Evolutionary conservation across 2,888 invertebrate species (phyloP), one percentile per base, ranked within the genome.

Genomic region (Caenorhabditis sp.): DNA sequence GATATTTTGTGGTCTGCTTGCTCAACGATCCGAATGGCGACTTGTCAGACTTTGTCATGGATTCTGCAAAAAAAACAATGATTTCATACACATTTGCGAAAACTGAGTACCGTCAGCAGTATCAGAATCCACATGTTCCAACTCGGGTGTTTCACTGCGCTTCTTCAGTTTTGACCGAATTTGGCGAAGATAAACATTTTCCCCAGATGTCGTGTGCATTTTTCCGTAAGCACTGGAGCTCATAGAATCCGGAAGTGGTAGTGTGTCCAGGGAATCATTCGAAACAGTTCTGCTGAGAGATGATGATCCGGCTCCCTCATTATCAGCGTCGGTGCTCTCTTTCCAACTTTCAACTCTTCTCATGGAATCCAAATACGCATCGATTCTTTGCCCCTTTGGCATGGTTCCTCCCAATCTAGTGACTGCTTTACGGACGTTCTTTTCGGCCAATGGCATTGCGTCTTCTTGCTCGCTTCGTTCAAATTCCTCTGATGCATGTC

Each of bases 371-470:
- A 98, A 93, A 93, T 96, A 98, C 6, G 97, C 98, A 35, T 97
- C 97, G 89, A 98, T 98, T 85, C 98, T 94, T 11, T 97, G 97
- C 60, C 96, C 97, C 93, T 98, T 98, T 0, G 98, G 98, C 90
- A 98, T 93, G 11, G 98, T 98, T 20, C 98, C 98, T n/a, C 79
- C 79, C 92, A 97, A 98, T 28, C 97, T 94, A 93, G 96, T 97
- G 24, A 97, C 96, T 68, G 96, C 97, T 83, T 90, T 87, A 37
- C 88, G 77, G 8, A 90, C 86, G 71, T 89, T 88, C 61, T 88
- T 88, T 70, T 90, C 89, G 18, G 89, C 89, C 47, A 89, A 58
- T 1, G 87, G 87, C 9, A 85, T 69, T 20, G 84, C 64, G 6
- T 78, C 81, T 1, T 79, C 83, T 13, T 82, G 77, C 26, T 82